These are phyloP conservation scores for Rambutsinella grinnellia DNA, from an alignment of 2,888 invertebrate genomes.

Conservation along the genomic window DNA sequence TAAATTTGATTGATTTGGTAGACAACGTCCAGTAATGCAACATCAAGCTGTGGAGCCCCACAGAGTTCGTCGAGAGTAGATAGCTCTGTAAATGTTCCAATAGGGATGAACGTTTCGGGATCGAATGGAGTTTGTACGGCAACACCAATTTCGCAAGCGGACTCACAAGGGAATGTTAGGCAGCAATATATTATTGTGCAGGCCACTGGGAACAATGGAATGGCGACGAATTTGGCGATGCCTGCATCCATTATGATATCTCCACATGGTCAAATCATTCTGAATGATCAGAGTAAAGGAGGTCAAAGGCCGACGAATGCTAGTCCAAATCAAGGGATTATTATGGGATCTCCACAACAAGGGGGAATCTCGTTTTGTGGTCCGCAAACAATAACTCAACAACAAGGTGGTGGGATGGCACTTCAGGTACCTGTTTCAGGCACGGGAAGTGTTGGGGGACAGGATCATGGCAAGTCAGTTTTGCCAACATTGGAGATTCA, in stretches of 20 bases:
- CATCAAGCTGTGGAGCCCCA: constrained; percentile 5
- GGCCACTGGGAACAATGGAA: constrained; percentile 64
- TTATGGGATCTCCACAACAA: constrained; percentile 43
- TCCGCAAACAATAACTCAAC: constrained; percentile 38
- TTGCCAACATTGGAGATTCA: constrained; percentile 61
- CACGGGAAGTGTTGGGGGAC: background rate
- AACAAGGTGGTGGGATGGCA: constrained; percentile 27
- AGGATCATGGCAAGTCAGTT: constrained; percentile 30
- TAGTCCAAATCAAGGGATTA: constrained; percentile 75
- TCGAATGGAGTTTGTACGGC: constrained; percentile 29
- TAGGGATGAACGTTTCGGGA: constrained; percentile 41
- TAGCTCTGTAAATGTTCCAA: constrained; percentile 24
- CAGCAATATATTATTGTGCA: constrained; percentile 66
- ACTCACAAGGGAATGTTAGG: constrained; percentile 47
- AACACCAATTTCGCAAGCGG: constrained; percentile 4
- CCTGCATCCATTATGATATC: constrained; percentile 64
- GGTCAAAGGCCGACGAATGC: constrained; percentile 87
- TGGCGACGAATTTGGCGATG: constrained; percentile 65
- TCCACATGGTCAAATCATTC: constrained; percentile 61
- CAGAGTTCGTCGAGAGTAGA: constrained; percentile 22
- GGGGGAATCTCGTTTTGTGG: constrained; percentile 34
- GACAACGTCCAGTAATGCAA: constrained; percentile 33
- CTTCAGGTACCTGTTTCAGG: constrained; percentile 34
- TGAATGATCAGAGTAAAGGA: constrained; percentile 61
- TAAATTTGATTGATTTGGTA: no score